These are phyloP conservation scores for Morpho achilles DNA, from an alignment of 2,888 invertebrate genomes.

Conservation along the genomic window DNA sequence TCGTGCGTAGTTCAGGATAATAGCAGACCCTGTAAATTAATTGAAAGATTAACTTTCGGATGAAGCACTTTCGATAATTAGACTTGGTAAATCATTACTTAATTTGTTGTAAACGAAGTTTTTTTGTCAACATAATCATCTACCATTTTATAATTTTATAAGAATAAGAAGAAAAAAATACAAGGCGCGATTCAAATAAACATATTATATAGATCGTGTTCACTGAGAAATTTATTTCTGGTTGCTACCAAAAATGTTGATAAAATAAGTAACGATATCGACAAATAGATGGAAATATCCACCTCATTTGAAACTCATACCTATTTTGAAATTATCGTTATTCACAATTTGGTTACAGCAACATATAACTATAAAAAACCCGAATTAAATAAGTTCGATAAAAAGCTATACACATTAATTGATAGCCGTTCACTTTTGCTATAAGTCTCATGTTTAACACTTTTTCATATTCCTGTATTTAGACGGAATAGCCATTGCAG, in stretches of 20 bases:
- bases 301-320: slow-evolving; percentile 5
- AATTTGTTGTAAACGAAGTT: background rate
- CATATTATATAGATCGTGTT: too few species aligned
- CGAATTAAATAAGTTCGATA: background rate
- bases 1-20: slow-evolving; percentile 67
- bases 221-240: too few species aligned
- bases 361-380: background rate
- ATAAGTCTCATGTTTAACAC: too few species aligned
- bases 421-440: too few species aligned
- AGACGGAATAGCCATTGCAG: too few species aligned
- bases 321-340: too few species aligned
- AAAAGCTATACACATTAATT: background rate
- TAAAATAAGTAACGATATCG: background rate
- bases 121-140: background rate
- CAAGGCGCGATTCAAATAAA: too few species aligned
- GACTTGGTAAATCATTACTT: background rate
- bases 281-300: slow-evolving; percentile 5
- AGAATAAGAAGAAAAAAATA: too few species aligned
- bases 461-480: too few species aligned
- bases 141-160: too few species aligned
- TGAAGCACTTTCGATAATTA: slow-evolving; percentile 6
- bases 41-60: slow-evolving; percentile 30
- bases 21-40: slow-evolving; percentile 71
- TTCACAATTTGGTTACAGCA: background rate
- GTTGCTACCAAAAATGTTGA: too few species aligned